Evolutionary conservation across 2,888 invertebrate genomes (phyloP).

Genomic region (Venusia cambrica): DNA sequence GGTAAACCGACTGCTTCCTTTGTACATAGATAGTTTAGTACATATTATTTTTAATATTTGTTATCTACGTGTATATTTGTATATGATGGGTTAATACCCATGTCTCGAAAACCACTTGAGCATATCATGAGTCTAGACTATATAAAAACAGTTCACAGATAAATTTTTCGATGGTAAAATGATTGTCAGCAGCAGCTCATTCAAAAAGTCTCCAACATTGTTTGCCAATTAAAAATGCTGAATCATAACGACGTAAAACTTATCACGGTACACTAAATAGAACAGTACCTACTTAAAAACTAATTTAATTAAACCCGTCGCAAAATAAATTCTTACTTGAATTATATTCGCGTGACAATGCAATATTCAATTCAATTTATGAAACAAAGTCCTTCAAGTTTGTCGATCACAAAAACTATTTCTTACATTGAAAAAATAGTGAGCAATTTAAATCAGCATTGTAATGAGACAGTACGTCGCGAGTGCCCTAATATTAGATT

Average conservation of each 20-base stretch:
- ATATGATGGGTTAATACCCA: no score
- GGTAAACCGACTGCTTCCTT: no score
- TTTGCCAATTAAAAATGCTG: no score
- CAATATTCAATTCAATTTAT: constrained; percentile 28
- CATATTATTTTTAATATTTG: no score
- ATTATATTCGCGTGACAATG: constrained; percentile 22
- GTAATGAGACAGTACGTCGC: constrained; percentile 28
- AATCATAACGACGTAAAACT: constrained; percentile 9
- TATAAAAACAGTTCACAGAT: no score
- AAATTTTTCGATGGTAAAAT: no score
- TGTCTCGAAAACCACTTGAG: no score
- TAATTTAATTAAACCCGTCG: constrained; percentile 15
- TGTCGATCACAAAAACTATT: constrained; percentile 30
- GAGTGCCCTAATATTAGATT: constrained; percentile 23
- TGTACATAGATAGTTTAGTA: no score
- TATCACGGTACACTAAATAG: constrained; percentile 9
- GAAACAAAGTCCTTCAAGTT: constrained; percentile 29
- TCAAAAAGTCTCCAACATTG: no score
- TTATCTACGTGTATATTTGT: no score
- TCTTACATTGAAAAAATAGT: constrained; percentile 14
- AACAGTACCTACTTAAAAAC: constrained; percentile 14
- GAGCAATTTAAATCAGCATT: constrained; percentile 26
- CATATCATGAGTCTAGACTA: no score
- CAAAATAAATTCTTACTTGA: constrained; percentile 17
- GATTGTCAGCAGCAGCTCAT: no score